phyloP scores from a whole-genome alignment of 2,797 vertebrate species.

The Pseudochaenichthys georgianus region DNA sequence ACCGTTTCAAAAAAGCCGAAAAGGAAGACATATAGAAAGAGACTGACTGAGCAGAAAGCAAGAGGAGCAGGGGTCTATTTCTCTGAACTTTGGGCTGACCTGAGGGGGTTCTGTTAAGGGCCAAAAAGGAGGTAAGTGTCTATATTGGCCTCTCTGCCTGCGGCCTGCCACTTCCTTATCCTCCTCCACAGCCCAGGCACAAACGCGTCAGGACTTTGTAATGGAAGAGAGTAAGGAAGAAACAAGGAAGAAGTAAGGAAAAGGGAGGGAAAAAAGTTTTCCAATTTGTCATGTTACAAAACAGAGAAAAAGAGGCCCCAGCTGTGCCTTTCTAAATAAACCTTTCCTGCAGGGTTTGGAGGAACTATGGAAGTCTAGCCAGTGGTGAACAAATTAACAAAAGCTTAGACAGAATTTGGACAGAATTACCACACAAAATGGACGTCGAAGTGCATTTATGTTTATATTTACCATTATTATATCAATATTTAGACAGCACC shows the following conservation, averaged over 20 bases:
- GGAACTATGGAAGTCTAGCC: constrained; percentile 13
- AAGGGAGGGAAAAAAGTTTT: constrained; percentile 42
- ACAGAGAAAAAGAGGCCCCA: constrained; percentile 57
- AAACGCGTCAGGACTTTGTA: constrained; percentile 48
- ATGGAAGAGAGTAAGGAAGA: constrained; percentile 41
- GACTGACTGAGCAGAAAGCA: constrained; percentile 1
- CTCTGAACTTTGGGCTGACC: constrained; percentile 47
- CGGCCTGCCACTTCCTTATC: constrained; percentile 51
- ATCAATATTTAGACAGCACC: constrained; percentile 8
- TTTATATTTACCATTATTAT: constrained; percentile 22
- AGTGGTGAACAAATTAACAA: constrained; percentile 28
- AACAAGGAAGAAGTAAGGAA: constrained; percentile 36
- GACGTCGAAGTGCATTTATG: neutral
- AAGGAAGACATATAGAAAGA: constrained; percentile 10
- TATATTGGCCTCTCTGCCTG: constrained; percentile 36
- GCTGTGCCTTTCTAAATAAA: constrained; percentile 64
- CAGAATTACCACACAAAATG: neutral
- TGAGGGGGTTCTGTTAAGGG: constrained; percentile 29
- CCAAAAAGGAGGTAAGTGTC: constrained; percentile 32
- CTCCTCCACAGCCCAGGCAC: constrained; percentile 55
- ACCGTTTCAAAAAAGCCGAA: constrained; percentile 19
- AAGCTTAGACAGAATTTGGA: constrained; percentile 19
- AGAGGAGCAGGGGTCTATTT: constrained; percentile 14
- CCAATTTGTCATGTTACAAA: constrained; percentile 73
- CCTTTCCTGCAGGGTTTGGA: constrained; percentile 38